These are phyloP conservation scores for Ranitomeya variabilis DNA, from an alignment of 2,113 vertebrate species.

Conservation along the genomic window DNA sequence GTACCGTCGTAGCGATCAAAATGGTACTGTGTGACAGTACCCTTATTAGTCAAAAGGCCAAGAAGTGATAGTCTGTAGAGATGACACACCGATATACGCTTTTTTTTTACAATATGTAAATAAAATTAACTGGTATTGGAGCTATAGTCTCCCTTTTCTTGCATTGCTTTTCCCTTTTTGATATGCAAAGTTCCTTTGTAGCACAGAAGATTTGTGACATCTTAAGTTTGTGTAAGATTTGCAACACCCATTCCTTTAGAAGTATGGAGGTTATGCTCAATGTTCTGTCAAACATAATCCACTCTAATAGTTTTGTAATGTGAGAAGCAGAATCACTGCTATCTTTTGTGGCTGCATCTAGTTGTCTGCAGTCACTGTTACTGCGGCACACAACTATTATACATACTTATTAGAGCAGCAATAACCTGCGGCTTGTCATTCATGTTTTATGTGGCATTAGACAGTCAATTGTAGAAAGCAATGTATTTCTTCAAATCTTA, in stretches of 20 bases:
- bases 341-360: conserved; percentile 27
- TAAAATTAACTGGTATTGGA: too few species aligned
- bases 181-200: not conserved
- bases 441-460: conserved; percentile 23
- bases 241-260: not conserved
- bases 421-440: conserved; percentile 9
- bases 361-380: not conserved
- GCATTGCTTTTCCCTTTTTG: not conserved
- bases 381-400: not conserved
- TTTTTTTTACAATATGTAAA: too few species aligned
- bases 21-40: too few species aligned
- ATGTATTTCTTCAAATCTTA: not conserved
- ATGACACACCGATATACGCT: too few species aligned
- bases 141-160: not conserved
- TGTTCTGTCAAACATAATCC: not conserved
- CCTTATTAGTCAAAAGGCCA: too few species aligned
- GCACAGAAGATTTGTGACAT: not conserved
- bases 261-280: not conserved
- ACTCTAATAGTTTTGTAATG: not conserved
- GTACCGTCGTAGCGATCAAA: too few species aligned
- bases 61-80: too few species aligned
- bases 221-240: not conserved
- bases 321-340: not conserved
- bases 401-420: conserved; percentile 15
- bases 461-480: not conserved